These are phyloP conservation scores for Drosophila ochracea DNA, from an alignment of 2,888 invertebrate species.

Conservation along the genomic window DNA sequence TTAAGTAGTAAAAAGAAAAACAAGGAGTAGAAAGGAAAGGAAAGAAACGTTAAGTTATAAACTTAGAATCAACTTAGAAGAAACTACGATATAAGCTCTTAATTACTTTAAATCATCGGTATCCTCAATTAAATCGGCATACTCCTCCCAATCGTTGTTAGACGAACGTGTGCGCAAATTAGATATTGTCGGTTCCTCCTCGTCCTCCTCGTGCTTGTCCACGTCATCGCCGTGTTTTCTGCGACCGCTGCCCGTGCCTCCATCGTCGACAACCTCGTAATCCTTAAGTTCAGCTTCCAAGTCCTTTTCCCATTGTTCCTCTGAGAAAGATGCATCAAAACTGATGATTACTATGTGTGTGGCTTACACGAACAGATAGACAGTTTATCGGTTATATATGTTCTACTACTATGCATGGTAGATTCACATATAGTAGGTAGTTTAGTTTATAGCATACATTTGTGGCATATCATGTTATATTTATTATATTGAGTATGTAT, in stretches of 20 bases:
- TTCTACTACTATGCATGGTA: slow-evolving; percentile 22
- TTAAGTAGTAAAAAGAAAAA: slow-evolving; percentile 55
- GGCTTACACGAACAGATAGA: slow-evolving; percentile 53
- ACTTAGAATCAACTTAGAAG: slow-evolving; percentile 85
- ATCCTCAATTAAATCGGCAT: slow-evolving; percentile 85
- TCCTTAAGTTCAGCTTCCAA: slow-evolving; percentile 97
- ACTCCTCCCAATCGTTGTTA: slow-evolving; percentile 85
- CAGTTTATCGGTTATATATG: slow-evolving; percentile 22
- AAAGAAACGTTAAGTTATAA: slow-evolving; percentile 80
- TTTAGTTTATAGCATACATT: slow-evolving; percentile 45
- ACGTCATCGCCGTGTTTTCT: slow-evolving; percentile 44
- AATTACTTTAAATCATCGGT: slow-evolving; percentile 86
- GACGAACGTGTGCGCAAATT: slow-evolving; percentile 84
- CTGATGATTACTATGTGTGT: slow-evolving; percentile 63
- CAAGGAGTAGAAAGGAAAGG: slow-evolving; percentile 71
- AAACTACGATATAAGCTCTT: slow-evolving; percentile 86
- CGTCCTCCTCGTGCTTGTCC: slow-evolving; percentile 70
- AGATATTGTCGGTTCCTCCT: slow-evolving; percentile 83
- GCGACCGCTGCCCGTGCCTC: slow-evolving; percentile 70
- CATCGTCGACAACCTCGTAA: slow-evolving; percentile 93
- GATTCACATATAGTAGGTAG: slow-evolving; percentile 30
- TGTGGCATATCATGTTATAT: slow-evolving; percentile 42
- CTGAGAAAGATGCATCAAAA: slow-evolving; percentile 78
- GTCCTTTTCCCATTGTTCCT: slow-evolving; percentile 98
- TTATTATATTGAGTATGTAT: slow-evolving; percentile 6